Percentiles rank a stretch among this genome's conserved stretches.
Evolutionary conservation across 2,888 invertebrate species (phyloP).

Genomic region (Cheilosia pagana): DNA sequence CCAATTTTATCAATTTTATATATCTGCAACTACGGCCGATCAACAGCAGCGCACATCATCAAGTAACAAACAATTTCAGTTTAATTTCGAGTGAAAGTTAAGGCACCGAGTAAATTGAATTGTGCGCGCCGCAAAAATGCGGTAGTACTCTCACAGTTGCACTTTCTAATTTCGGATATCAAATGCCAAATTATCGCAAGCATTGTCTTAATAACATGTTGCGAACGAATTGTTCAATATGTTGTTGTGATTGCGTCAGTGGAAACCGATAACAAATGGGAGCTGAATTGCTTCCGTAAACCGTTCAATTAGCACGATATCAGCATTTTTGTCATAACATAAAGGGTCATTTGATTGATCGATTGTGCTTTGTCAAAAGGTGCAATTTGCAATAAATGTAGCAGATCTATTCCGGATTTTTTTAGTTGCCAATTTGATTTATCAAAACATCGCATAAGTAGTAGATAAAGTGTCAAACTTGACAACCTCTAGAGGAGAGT

Average conservation of each 20-base stretch:
- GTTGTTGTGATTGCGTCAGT: conserved; percentile 48
- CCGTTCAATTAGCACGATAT: too few relatives aligned
- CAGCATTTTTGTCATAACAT: too few relatives aligned
- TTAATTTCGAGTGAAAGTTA: conserved; percentile 68
- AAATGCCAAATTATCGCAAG: conserved; percentile 69
- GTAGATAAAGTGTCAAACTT: too few relatives aligned
- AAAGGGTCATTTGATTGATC: too few relatives aligned
- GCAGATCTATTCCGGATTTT: too few relatives aligned
- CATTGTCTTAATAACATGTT: conserved; percentile 49
- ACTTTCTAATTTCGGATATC: conserved; percentile 73
- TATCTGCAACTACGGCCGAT: conserved; percentile 13
- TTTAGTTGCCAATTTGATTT: too few relatives aligned
- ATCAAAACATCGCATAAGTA: too few relatives aligned
- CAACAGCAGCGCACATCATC: conserved; percentile 1
- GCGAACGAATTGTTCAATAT: conserved; percentile 51
- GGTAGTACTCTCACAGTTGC: conserved; percentile 36
- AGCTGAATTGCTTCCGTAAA: too few relatives aligned
- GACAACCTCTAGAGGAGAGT: too few relatives aligned
- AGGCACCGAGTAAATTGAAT: conserved; percentile 27
- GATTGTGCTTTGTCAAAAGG: too few relatives aligned
- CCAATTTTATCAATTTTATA: conserved; percentile 24
- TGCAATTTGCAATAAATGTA: too few relatives aligned
- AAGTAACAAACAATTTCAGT: conserved; percentile 45
- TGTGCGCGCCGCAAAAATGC: conserved; percentile 46
- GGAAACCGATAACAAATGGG: neutral